Base-by-base conservation (phyloP, 2,113 vertebrate genomes). In the Scolopax mira region DNA sequence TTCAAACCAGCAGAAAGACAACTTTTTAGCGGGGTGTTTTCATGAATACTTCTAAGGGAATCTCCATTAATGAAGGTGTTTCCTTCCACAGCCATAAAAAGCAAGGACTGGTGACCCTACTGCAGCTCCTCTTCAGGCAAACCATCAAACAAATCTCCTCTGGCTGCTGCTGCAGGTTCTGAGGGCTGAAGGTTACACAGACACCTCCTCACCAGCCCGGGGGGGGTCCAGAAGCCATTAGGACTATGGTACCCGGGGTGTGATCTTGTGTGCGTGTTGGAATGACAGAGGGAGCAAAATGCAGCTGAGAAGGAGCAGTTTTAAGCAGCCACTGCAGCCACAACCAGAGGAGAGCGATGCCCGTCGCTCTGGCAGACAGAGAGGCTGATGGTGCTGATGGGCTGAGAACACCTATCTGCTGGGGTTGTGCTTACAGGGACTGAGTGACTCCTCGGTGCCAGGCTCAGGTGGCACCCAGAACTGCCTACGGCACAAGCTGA, bases 181-280 rank as follows among this genome's bases (percentile, higher is more conserved):
- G 75, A n/a, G 60, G 65, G 31, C 1, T 55, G 41, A 30, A 33
- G 0, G 4, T 46, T 15, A 28, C 48, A 9, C 46, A 49, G 65
- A 52, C 46, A 31, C 35, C 41, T 44, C 5, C 60, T 44, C 55
- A 28, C 31, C 46, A 55, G 51, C 51, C 31, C 51, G 1, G 42
- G 37, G 18, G 18, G 19, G 21, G 9, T 55, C 27, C 37, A 3
- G 7, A 23, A 44, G 51, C 1, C 2, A 24, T 39, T 17, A 48
- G 37, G 48, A 18, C 35, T 28, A 3, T 2, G 30, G n/a, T 30
- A 58, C 57, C 22, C 7, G 12, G 25, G 22, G 51, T 9, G 58
- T 7, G 37, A 52, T 11, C 22, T 3, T 1, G 7, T 13, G 37
- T 21, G 11, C 1, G 2, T 19, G 30, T 3, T 8, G 54, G 39